A percentile compares a stretch with the other conserved stretches of the same genome.
phyloP scores from a whole-genome alignment of 2,888 invertebrate genomes.

The Parelbella ahira region DNA sequence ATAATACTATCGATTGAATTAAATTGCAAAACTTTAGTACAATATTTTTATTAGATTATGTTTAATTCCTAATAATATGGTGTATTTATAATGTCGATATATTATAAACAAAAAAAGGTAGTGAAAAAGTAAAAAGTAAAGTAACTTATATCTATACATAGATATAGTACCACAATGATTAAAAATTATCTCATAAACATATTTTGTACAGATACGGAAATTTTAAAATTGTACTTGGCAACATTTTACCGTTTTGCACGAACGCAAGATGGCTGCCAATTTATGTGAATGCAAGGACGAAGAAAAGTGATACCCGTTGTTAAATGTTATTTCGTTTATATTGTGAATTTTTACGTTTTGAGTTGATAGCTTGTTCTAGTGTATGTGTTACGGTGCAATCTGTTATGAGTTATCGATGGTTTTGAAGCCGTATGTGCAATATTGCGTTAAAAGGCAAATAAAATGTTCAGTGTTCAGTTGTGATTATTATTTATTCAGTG shows the following conservation, averaged over 20 bases:
- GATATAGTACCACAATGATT: too few relatives aligned
- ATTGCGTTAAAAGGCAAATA: slow-evolving; percentile 64
- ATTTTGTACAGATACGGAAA: too few relatives aligned
- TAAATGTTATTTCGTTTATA: slow-evolving; percentile 59
- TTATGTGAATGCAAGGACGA: slow-evolving; percentile 78
- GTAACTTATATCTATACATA: too few relatives aligned
- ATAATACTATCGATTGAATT: too few relatives aligned
- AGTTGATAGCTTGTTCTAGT: slow-evolving; percentile 55
- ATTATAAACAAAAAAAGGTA: too few relatives aligned
- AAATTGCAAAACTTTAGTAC: too few relatives aligned
- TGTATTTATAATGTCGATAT: too few relatives aligned
- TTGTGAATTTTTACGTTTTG: slow-evolving; percentile 61
- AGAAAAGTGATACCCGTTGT: slow-evolving; percentile 68
- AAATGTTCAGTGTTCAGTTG: slow-evolving; percentile 76
- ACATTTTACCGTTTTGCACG: slow-evolving; percentile 56
- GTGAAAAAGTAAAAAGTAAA: too few relatives aligned
- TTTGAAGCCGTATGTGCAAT: slow-evolving; percentile 67
- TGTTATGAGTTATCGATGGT: slow-evolving; percentile 69
- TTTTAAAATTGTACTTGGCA: slow-evolving; percentile 40
- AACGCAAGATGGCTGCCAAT: slow-evolving; percentile 79
- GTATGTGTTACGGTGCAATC: slow-evolving; percentile 71
- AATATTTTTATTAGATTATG: too few relatives aligned
- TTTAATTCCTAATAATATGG: too few relatives aligned
- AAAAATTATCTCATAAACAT: too few relatives aligned
- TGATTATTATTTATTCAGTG: slow-evolving; percentile 78